Percentiles rank a stretch among this genome's conserved stretches.
phyloP scores from a whole-genome alignment of 2,888 invertebrate genomes.

The Schrankia costaestrigalis region DNA sequence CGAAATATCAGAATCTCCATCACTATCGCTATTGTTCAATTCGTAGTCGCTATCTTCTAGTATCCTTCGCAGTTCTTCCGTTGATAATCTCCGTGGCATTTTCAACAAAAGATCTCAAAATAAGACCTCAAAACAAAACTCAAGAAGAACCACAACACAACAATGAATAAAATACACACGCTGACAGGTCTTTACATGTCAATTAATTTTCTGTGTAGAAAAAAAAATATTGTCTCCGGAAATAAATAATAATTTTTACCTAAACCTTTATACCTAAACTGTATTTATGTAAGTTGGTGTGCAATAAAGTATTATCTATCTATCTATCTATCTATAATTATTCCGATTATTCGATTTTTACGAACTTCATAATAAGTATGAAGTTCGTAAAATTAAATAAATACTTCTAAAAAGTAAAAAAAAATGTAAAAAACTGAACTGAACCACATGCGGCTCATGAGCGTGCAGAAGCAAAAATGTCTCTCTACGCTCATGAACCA shows the following conservation, averaged over 20 bases:
- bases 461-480: slow-evolving; percentile 13
- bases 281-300: no score
- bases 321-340: no score
- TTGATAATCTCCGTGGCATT: slow-evolving; percentile 7
- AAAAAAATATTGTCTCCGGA: no score
- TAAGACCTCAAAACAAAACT: background rate
- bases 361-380: no score
- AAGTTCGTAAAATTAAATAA: no score
- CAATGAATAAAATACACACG: slow-evolving; percentile 6
- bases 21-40: slow-evolving; percentile 7
- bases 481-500: slow-evolving; percentile 10
- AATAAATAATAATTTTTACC: background rate
- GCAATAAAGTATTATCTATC: no score
- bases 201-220: background rate
- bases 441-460: slow-evolving; percentile 12
- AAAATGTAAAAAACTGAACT: no score
- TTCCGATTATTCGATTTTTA: no score
- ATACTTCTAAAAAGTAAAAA: no score
- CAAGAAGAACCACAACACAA: slow-evolving; percentile 2
- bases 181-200: slow-evolving; percentile 7
- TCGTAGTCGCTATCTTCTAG: slow-evolving; percentile 11
- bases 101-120: slow-evolving; percentile 5
- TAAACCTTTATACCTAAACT: no score
- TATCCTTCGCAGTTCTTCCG: slow-evolving; percentile 9
- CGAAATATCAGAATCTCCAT: slow-evolving; percentile 5